Evolutionary conservation across 2,113 vertebrate genomes (phyloP).

Genomic region (Podilymbus podiceps): DNA sequence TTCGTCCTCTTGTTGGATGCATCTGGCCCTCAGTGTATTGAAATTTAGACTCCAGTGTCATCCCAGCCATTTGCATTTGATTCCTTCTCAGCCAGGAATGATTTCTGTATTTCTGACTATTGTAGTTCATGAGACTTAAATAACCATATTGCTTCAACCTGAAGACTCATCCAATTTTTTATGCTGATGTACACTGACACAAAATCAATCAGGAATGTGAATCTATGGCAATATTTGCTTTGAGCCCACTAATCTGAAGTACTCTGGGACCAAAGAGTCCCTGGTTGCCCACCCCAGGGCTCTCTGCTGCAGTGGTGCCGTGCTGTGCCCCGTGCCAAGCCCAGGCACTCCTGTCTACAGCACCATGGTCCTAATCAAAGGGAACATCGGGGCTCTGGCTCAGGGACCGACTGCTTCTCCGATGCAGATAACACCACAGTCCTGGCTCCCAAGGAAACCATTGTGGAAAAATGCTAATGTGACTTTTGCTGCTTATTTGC

Average conservation of each 20-base stretch:
- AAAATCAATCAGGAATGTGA: slow-evolving; percentile 10
- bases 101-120: slow-evolving; percentile 1
- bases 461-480: slow-evolving; percentile 4
- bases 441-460: neutral
- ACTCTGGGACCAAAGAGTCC: neutral
- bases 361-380: neutral
- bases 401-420: neutral
- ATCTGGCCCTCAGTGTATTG: neutral
- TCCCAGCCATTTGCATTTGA: neutral
- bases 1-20: neutral
- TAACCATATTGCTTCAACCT: neutral
- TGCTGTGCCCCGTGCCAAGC: neutral
- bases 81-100: neutral
- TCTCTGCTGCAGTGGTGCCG: neutral
- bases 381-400: neutral
- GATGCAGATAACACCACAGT: neutral
- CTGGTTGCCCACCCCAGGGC: neutral
- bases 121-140: neutral
- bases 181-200: neutral
- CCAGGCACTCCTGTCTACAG: neutral
- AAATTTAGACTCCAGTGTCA: neutral
- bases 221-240: neutral
- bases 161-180: neutral
- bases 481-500: neutral
- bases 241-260: neutral